Evolutionary conservation across 2,888 invertebrate species (phyloP).

Genomic region (Cataglyphis livida): DNA sequence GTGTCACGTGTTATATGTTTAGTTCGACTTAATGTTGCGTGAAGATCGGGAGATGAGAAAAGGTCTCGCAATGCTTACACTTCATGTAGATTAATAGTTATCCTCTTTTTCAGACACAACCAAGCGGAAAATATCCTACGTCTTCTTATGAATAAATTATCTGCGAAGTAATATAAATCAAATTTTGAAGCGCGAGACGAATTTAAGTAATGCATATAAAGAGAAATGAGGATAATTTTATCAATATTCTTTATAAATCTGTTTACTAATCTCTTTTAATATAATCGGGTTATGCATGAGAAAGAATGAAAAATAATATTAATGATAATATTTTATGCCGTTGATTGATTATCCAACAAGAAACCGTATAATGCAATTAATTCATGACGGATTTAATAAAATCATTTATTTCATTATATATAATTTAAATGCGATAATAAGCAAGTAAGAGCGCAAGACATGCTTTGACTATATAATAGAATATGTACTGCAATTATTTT

Average conservation of each 20-base stretch:
- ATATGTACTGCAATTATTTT: slow-evolving; percentile 30
- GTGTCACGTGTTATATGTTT: slow-evolving; percentile 27
- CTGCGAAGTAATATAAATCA: neutral
- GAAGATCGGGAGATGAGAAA: slow-evolving; percentile 23
- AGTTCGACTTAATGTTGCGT: slow-evolving; percentile 36
- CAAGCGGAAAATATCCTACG: neutral
- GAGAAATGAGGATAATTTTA: slow-evolving; percentile 1
- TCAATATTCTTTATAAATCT: slow-evolving; percentile 6
- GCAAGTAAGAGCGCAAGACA: slow-evolving; percentile 20
- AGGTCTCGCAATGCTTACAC: neutral
- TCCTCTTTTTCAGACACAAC: neutral
- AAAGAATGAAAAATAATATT: slow-evolving; percentile 13
- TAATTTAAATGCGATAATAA: slow-evolving; percentile 52
- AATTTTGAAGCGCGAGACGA: neutral
- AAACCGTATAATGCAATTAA: slow-evolving; percentile 42
- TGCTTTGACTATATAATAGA: slow-evolving; percentile 24
- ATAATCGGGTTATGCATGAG: neutral
- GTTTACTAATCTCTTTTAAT: neutral
- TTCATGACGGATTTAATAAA: slow-evolving; percentile 25
- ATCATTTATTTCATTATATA: slow-evolving; percentile 43
- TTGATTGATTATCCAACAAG: slow-evolving; percentile 38
- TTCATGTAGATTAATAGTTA: neutral
- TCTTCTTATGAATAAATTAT: neutral
- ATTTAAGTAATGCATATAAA: neutral
- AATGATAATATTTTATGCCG: slow-evolving; percentile 16